Conservation (phyloP, 2,797 vertebrate genomes). For the Rhinichthys osculus region DNA sequence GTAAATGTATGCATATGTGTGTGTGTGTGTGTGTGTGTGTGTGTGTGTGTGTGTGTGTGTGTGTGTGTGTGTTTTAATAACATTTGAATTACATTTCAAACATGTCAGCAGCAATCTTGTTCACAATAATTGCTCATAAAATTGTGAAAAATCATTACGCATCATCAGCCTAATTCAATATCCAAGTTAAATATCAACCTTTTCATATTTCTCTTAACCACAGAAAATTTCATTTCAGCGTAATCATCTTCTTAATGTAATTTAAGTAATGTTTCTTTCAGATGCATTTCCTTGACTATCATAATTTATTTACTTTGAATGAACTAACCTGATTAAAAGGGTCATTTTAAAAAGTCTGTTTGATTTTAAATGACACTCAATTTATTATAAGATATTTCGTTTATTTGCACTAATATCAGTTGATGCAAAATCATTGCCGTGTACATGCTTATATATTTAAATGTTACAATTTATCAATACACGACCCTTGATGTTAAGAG, state of each 20-base stretch:
- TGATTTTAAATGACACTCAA: background rate
- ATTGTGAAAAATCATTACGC: background rate
- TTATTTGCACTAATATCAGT: background rate
- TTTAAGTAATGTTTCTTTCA: background rate
- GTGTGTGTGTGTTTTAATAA: no score
- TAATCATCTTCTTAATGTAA: background rate
- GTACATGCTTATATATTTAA: background rate
- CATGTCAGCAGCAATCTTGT: background rate
- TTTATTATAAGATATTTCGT: background rate
- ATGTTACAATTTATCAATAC: background rate
- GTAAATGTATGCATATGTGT: no score
- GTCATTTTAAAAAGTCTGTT: background rate
- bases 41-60: no score
- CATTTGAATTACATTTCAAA: background rate
- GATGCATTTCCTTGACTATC: background rate
- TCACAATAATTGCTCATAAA: background rate
- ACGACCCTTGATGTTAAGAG: background rate
- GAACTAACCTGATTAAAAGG: background rate
- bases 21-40: no score
- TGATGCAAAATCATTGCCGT: background rate
- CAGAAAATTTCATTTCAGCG: background rate
- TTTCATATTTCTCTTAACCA: background rate
- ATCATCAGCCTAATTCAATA: background rate
- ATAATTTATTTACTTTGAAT: background rate
- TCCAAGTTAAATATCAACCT: background rate